These are phyloP conservation scores for Reinhardtius hippoglossoides DNA, from an alignment of 2,113 vertebrate species.

Conservation along the genomic window DNA sequence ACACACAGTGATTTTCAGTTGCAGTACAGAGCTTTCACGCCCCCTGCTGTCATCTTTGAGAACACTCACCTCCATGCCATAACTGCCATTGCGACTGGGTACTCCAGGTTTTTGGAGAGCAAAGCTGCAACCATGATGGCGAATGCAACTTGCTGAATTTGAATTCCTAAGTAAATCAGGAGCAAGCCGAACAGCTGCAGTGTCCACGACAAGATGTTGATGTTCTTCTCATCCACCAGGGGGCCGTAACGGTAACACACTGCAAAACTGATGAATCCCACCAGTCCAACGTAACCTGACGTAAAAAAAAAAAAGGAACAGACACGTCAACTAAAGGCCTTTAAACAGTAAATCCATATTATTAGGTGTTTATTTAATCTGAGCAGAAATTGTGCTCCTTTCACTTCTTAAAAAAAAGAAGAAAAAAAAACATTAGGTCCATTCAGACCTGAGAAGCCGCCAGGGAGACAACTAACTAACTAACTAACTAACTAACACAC, in stretches of 20 bases:
- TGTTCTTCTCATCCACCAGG: constrained; percentile 89
- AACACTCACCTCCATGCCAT: constrained; percentile 71
- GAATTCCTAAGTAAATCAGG: constrained; percentile 89
- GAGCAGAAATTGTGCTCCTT: no score
- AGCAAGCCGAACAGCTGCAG: constrained; percentile 91
- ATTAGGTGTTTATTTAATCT: no score
- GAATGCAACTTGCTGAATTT: constrained; percentile 90
- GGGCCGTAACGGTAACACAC: constrained; percentile 95
- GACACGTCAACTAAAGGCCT: no score
- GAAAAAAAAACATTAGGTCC: no score
- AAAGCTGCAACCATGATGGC: constrained; percentile 85
- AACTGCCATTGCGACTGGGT: constrained; percentile 78
- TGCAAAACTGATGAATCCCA: constrained; percentile 91
- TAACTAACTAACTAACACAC: no score
- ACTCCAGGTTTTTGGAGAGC: constrained; percentile 90
- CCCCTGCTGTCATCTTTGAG: constrained; percentile 43
- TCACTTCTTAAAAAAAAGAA: no score
- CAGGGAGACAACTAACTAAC: no score
- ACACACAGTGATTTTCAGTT: background rate
- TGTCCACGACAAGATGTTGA: constrained; percentile 94
- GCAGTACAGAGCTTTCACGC: constrained; percentile 24
- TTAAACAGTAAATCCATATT: no score
- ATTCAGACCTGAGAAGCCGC: no score
- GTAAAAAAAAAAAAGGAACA: background rate
- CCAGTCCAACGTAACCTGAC: constrained; percentile 86